These are phyloP conservation scores for Achlya flavicornis DNA, from an alignment of 2,888 invertebrate species.

Conservation along the genomic window DNA sequence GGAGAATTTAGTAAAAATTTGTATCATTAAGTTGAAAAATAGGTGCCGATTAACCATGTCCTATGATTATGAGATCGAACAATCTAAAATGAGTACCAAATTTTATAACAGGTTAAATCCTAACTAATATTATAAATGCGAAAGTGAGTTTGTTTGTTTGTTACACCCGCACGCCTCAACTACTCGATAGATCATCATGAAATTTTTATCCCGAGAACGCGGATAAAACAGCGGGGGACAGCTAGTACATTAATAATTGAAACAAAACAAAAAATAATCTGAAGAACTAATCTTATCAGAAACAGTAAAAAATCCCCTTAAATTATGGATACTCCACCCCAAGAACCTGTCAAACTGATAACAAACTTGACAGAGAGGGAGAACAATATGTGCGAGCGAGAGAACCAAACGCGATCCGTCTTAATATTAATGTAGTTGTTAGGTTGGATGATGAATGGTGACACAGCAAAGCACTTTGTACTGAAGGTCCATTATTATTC, in stretches of 20 bases:
- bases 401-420: constrained; percentile 64
- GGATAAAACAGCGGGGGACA: too few species aligned
- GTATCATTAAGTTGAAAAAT: too few species aligned
- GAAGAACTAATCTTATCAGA: constrained; percentile 7
- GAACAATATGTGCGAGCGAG: constrained; percentile 37
- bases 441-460: constrained; percentile 74
- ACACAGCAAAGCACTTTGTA: constrained; percentile 80
- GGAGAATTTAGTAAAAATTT: too few species aligned
- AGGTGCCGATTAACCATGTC: too few species aligned
- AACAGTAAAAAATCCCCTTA: constrained; percentile 10
- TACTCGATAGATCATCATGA: too few species aligned
- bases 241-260: neutral
- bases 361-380: constrained; percentile 44
- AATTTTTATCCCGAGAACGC: too few species aligned
- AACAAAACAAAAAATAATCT: neutral
- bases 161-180: too few species aligned
- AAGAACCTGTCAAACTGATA: constrained; percentile 64
- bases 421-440: constrained; percentile 73
- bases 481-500: constrained; percentile 73
- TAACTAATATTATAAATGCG: too few species aligned
- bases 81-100: too few species aligned
- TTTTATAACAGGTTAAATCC: too few species aligned
- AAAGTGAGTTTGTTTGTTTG: too few species aligned
- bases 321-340: constrained; percentile 37
- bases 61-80: too few species aligned